Evolutionary conservation across 2,797 vertebrate species (phyloP), one percentile per base, ranked within the genome.

Genomic region (Sebastes minor): DNA sequence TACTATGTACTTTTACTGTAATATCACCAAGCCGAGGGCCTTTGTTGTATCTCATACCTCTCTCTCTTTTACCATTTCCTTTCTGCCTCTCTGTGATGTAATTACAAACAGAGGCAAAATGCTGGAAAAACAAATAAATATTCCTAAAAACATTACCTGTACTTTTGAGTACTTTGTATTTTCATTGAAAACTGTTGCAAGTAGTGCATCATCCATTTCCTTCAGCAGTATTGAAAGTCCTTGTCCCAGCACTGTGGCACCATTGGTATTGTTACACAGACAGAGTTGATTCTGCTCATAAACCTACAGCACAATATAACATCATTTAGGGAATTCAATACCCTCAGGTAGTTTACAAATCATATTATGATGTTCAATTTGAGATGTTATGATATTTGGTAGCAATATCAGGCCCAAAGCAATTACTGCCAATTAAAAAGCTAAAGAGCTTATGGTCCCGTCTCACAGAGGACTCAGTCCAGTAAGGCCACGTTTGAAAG

Each of bases 391-490:
- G 66, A 57, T 81, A 60, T 86, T 74, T 60, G 22, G 49, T 38
- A 23, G 53, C 32, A 62, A 30, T 73, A 75, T 67, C 18, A 49
- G 14, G 62, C 14, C 62, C 20, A 72, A 77, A 77, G 20, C 74
- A 81, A 85, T 69, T 0, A 73, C 60, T 74, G 64, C 12, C 76
- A 71, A 70, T 75, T 81, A 80, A 74, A 64, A 83, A 76, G 80
- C 74, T 86, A 75, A 88, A 90, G 84, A 82, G 86, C 82, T 90
- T 88, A 86, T 28, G 9, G n/a, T 64, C 52, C 18, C 2, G 22
- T 74, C 70, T 85, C 64, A 61, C 53, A 56, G 74, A 75, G 28
- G 74, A 79, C 66, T 82, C 52, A 61, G 67, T 53, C 52, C 66
- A 53, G 56, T 49, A 7, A 70, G 56, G 38, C 55, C 59, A 27